Evolutionary conservation across 2,797 vertebrate species (phyloP).

Genomic region (Semotilus atromaculatus): DNA sequence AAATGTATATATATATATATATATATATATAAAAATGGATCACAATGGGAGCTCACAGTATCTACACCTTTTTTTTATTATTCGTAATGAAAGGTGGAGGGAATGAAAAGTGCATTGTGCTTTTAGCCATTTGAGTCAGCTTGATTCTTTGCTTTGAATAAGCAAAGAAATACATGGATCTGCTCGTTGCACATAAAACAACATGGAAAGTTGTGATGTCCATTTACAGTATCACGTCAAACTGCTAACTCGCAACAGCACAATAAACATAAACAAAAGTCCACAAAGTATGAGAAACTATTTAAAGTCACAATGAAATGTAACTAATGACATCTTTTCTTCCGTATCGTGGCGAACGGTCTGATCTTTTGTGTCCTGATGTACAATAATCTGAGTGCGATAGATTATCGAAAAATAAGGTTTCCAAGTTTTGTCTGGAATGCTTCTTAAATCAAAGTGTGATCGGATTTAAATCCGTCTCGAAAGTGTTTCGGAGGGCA

Average conservation of each 20-base stretch:
- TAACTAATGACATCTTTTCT: not conserved
- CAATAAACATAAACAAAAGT: not conserved
- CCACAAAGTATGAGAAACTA: not conserved
- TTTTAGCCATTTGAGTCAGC: not conserved
- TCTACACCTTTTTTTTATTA: not conserved
- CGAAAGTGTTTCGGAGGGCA: too few relatives aligned
- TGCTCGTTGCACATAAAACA: not conserved
- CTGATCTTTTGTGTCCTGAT: not conserved
- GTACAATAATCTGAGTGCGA: not conserved
- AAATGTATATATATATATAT: not conserved
- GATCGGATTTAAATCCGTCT: too few relatives aligned
- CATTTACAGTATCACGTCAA: not conserved
- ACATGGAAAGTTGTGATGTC: not conserved
- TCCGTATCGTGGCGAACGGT: not conserved
- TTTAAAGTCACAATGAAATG: not conserved
- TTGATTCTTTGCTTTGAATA: not conserved
- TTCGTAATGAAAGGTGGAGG: not conserved
- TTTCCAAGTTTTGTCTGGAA: too few relatives aligned
- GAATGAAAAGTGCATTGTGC: conserved; percentile 43
- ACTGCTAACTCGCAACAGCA: not conserved
- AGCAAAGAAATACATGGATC: not conserved
- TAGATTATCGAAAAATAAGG: too few relatives aligned
- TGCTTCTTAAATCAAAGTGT: too few relatives aligned
- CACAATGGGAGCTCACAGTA: not conserved
- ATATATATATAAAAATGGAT: not conserved